Evolutionary conservation across 2,888 invertebrate genomes (phyloP), one percentile per base, ranked within the genome.

Genomic region (Chloromyia formosa): DNA sequence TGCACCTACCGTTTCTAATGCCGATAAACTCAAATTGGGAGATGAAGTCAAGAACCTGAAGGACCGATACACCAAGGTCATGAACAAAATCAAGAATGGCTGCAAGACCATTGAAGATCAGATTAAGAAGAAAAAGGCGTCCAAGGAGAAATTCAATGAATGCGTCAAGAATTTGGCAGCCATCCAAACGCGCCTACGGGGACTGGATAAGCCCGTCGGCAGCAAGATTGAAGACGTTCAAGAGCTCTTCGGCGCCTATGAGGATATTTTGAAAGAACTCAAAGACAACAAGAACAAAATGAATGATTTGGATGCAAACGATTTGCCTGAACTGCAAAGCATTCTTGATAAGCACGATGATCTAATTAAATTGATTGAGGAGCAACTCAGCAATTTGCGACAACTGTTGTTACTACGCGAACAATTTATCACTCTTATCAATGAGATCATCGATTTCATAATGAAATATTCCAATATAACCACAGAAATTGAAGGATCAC

Each of bases 191-290:
- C 93, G 95, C 82, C 84, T 97, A 16, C 92, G 94, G 78, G 92
- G 93, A 75, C 86, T 96, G 1, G 94, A 93, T 81, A 93, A 92
- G 83, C 96, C 96, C 0, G 91, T 96, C 49, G 96, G 97, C 12
- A 92, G 92, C 73, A 92, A 92, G 81, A 92, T 94, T 1, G 94
- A 96, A 82, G 97, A 97, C 83, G 96, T 96, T 0, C 93, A 95
- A 82, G 90, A 92, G n/a, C 88, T 95, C 78, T 87, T 94, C 27
- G 88, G 89, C 49, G 89, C 92, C 0, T 94, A 94, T 80, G 94
- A 94, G 85, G 89, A 90, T 78, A 92, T 95, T 68, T 85, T 94
- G 20, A 88, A 88, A 75, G 93, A 94, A 78, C 86, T 95, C 0
- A 94, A 93, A 83, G 89, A 90, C 69, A 93, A 93, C 82, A 93